Conservation (phyloP, 1,140 invertebrate genomes). For the Diorhabda carinulata region DNA sequence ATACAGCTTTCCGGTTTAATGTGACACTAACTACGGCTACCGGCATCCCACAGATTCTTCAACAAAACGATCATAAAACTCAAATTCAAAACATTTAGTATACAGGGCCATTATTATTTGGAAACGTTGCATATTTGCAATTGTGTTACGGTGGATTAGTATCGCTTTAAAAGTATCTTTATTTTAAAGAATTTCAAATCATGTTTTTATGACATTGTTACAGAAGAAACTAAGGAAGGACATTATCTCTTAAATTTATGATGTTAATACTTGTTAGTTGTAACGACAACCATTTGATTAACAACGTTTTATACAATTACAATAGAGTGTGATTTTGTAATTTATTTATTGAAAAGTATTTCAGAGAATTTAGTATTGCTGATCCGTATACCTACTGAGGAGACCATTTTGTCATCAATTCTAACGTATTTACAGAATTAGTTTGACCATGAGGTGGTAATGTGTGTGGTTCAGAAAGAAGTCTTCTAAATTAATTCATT, state of each 20-base stretch:
- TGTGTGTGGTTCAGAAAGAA: too few species aligned
- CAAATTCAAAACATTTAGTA: constrained; percentile 12
- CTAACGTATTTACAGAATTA: too few species aligned
- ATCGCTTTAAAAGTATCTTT: constrained; percentile 5
- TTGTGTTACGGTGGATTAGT: constrained; percentile 9
- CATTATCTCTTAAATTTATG: constrained; percentile 7
- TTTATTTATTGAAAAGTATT: too few species aligned
- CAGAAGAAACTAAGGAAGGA: neutral
- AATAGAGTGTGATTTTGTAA: too few species aligned
- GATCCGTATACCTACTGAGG: too few species aligned
- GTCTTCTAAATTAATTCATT: too few species aligned
- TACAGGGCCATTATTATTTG: constrained; percentile 9
- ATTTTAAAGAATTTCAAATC: constrained; percentile 6
- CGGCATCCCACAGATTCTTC: constrained; percentile 8
- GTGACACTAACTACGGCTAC: constrained; percentile 10
- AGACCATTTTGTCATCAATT: too few species aligned
- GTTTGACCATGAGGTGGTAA: too few species aligned
- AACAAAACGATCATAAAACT: constrained; percentile 13
- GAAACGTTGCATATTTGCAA: constrained; percentile 16
- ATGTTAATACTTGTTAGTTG: neutral
- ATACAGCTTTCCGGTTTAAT: constrained; percentile 12
- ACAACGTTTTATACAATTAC: too few species aligned
- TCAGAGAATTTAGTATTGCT: too few species aligned
- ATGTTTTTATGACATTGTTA: constrained; percentile 8
- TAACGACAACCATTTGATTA: neutral